Percentiles rank a stretch among this genome's conserved stretches.
Conservation (phyloP, 2,113 vertebrate genomes). For the Toxotes chatareus region DNA sequence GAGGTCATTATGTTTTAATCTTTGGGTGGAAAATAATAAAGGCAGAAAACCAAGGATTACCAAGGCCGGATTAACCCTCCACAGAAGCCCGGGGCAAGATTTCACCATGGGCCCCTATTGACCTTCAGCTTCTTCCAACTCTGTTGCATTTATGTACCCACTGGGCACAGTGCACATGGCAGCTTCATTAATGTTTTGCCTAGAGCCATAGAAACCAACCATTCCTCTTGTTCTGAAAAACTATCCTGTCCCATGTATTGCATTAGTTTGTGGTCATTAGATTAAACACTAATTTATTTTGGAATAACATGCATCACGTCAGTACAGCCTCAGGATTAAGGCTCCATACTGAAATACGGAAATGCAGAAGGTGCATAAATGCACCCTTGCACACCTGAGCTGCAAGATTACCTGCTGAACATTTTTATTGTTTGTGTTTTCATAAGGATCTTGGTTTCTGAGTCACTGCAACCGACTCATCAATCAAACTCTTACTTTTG, state of each 20-base stretch:
- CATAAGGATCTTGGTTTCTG: background rate
- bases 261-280: conserved; percentile 7
- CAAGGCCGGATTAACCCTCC: background rate
- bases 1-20: conserved; percentile 38
- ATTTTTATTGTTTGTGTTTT: no score
- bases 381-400: no score
- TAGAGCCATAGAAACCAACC: background rate
- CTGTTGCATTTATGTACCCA: background rate
- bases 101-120: background rate
- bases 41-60: conserved; percentile 22
- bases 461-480: background rate
- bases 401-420: no score
- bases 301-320: background rate
- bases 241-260: background rate
- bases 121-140: background rate
- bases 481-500: background rate
- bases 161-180: background rate
- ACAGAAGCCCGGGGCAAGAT: background rate
- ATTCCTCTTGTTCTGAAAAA: background rate
- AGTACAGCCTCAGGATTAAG: background rate
- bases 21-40: conserved; percentile 21
- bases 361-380: no score
- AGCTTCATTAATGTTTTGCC: background rate
- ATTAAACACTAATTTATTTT: background rate
- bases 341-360: background rate